Evolutionary conservation across 2,888 invertebrate species (phyloP), one percentile per base, ranked within the genome.

Genomic region (Anorthoa munda): DNA sequence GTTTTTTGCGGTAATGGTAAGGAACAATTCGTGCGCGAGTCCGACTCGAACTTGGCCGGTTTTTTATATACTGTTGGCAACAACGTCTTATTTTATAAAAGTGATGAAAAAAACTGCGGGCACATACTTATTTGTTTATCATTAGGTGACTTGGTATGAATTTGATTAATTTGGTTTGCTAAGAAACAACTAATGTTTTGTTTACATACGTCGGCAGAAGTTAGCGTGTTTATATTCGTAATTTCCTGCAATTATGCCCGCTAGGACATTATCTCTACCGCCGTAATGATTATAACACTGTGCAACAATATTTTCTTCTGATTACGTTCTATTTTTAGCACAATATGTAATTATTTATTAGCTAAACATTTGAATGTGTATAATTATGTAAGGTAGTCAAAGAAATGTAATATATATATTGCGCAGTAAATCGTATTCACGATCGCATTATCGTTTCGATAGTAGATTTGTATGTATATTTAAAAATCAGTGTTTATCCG

Each of bases 281-380:
- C 58, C 48, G 60, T 79, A 80, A 85, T 84, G 53, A 79, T 79
- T 72, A 65, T 80, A 74, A 66, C 65, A 75, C 51, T 59, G 56
- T 74, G 75, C 61, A 77, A 77, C 63, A 73, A 65, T 70, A 76
- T 79, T 76, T 77, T 84, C 75, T 68, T 71, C 48, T 69, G 76
- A 82, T 78, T 72, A 81, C 39, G 21, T 67, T 51, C 75, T 83
- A 85, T 86, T 77, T 74, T 75, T 85, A 84, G 79, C 7, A 26
- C 12, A 23, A 11, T 58, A 51, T 51, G 53, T 65, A 65, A 55
- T 45, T 26, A 46, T 13, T 1, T 67, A 58, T 46, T 46, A 73
- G 45, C 39, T 74, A 46, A 67, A 81, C 61, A 69, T 67, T 56
- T 59, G 46, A 58, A 59, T 23, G 46, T 51, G 63, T 31, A 61